Evolutionary conservation across 2,113 vertebrate genomes (phyloP), one percentile per base, ranked within the genome.

Genomic region (Lutjanus erythropterus): DNA sequence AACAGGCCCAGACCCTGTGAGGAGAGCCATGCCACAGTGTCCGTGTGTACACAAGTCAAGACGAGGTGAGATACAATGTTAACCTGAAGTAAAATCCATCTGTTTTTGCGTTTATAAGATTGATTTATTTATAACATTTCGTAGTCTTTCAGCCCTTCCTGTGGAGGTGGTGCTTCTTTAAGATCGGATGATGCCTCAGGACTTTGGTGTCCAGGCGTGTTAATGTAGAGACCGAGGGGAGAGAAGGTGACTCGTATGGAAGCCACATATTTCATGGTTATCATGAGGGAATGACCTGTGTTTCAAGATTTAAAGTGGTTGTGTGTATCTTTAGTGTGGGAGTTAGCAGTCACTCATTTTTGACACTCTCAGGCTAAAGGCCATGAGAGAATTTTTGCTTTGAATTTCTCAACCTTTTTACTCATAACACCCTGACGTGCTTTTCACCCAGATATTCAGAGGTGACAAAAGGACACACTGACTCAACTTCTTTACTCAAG

Each of bases 161-260:
- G 35, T 23, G 50, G 7, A 11, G 11, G 18, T 47, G 23, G 14
- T 65, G n/a, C n/a, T n/a, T n/a, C 49, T 58, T 35, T 41, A 4
- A 27, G 16, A 35, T 41, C 6, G 0, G n/a, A 39, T 65, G 25
- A 53, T 9, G 9, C 2, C 42, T 35, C 27, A 19, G 19, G 29
- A 1, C 15, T 19, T 61, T 61, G 27, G 50, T 39, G 41, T 31
- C 31, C 9, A 29, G 11, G 31, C 27, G 33, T 27, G 65, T 65
- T 52, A 15, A 71, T 75, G 44, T 66, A 18, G 49, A 75, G 59
- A 75, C 73, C 58, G 50, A 41, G 18, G 21, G 62, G 6, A 44
- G 27, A 2, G 35, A 23, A 35, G 58, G 23, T 23, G 23, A 31
- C 31, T 53, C n/a, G 21, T n/a, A 44, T 31, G 37, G 31, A 50